A percentile compares a stretch with the other conserved stretches of the same genome.
phyloP scores from a whole-genome alignment of 1,140 invertebrate genomes.

The Yoshiicerus persimilis region DNA sequence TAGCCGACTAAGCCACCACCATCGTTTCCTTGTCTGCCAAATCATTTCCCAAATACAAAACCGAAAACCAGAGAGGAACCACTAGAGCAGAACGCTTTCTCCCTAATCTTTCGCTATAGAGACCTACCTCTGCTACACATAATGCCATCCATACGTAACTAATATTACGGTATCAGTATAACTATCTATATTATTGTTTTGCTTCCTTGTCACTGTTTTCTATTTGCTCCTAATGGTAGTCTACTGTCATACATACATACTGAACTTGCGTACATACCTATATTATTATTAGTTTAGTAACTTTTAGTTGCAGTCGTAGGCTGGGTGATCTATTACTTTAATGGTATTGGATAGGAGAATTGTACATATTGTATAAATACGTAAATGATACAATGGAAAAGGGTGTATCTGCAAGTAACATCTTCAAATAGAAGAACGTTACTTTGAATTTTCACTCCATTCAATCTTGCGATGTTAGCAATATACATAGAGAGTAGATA shows the following conservation, averaged over 20 bases:
- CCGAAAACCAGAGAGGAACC: not conserved
- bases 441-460: not conserved
- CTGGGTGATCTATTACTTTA: too few species aligned
- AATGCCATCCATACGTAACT: not conserved
- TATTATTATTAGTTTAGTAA: too few species aligned
- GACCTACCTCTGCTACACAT: not conserved
- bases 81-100: not conserved
- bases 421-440: not conserved
- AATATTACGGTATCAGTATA: too few species aligned
- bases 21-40: not conserved
- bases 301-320: too few species aligned
- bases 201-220: too few species aligned
- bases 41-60: constrained; percentile 1
- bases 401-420: too few species aligned
- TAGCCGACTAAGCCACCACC: constrained; percentile 1
- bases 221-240: too few species aligned
- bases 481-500: not conserved
- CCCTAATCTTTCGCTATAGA: not conserved
- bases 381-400: not conserved
- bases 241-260: not conserved
- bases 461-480: not conserved
- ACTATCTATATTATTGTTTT: too few species aligned
- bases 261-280: not conserved
- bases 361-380: not conserved
- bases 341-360: too few species aligned